These are phyloP conservation scores for Aphelenchoides avenae DNA, from an alignment of 1,140 invertebrate species.

Conservation along the genomic window DNA sequence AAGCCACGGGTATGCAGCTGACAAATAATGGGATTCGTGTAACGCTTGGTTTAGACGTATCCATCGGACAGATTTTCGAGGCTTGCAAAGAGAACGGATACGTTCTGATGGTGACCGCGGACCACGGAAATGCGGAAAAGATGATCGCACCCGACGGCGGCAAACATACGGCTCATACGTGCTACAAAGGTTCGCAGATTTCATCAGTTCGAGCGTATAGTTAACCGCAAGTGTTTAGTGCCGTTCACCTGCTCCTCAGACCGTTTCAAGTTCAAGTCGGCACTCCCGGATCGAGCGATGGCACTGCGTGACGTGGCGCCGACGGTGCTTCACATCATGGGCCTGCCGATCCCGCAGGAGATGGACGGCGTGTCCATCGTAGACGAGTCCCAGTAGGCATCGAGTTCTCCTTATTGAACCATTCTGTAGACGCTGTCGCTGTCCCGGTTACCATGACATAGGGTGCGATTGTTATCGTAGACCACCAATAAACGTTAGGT, in stretches of 20 bases:
- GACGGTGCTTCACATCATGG: constrained; percentile 55
- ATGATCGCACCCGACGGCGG: constrained; percentile 62
- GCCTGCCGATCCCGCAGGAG: constrained; percentile 60
- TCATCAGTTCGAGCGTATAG: neutral
- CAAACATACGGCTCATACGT: constrained; percentile 63
- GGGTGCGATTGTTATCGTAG: no score
- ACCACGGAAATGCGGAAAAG: constrained; percentile 63
- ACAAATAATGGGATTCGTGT: constrained; percentile 7
- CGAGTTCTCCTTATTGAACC: no score
- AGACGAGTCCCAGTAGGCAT: constrained; percentile 23
- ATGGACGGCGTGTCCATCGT: constrained; percentile 61
- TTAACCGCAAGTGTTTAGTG: constrained; percentile 28
- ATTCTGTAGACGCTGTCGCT: no score
- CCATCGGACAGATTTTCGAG: constrained; percentile 59
- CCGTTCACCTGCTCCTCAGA: constrained; percentile 58
- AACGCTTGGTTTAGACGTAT: constrained; percentile 44
- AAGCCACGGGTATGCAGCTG: constrained; percentile 60
- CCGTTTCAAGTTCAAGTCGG: constrained; percentile 46
- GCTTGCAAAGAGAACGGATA: constrained; percentile 61
- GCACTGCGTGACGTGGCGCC: constrained; percentile 64
- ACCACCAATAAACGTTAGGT: no score
- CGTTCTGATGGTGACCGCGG: constrained; percentile 61
- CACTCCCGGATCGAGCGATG: constrained; percentile 44
- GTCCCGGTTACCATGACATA: no score
- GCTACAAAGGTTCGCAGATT: constrained; percentile 58